Conservation (phyloP, 2,888 invertebrate genomes). For the Cepaea hortensis region DNA sequence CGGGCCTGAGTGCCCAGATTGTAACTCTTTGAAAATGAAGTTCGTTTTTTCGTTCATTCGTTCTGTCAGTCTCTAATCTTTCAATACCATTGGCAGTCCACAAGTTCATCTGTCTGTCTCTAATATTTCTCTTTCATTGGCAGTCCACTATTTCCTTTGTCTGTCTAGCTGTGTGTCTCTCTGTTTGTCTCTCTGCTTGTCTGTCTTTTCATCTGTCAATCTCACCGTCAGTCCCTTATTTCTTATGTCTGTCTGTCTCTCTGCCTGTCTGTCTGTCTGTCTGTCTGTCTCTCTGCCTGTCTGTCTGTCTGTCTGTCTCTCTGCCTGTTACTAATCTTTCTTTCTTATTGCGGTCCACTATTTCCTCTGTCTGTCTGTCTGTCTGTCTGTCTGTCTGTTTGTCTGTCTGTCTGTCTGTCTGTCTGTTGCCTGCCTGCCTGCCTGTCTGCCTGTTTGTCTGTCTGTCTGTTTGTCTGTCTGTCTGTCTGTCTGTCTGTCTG, state of each 20-base stretch:
- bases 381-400: conserved; percentile 29
- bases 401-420: conserved; percentile 35
- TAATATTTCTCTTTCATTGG: no score
- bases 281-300: background rate
- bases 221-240: no score
- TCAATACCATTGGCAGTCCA: background rate
- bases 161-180: no score
- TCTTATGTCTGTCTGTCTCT: no score
- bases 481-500: background rate
- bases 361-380: conserved; percentile 19
- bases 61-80: no score
- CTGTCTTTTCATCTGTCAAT: no score
- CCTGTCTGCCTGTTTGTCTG: conserved; percentile 23
- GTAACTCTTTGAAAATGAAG: no score
- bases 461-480: conserved; percentile 34
- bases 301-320: background rate
- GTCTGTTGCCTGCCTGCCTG: conserved; percentile 19
- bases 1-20: no score
- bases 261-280: background rate
- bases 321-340: no score
- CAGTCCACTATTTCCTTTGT: no score
- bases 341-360: background rate
- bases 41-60: no score
- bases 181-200: no score
- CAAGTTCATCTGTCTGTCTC: conserved; percentile 9